Evolutionary conservation across 2,113 vertebrate species (phyloP).

Genomic region (Campylomormyrus tamandua): DNA sequence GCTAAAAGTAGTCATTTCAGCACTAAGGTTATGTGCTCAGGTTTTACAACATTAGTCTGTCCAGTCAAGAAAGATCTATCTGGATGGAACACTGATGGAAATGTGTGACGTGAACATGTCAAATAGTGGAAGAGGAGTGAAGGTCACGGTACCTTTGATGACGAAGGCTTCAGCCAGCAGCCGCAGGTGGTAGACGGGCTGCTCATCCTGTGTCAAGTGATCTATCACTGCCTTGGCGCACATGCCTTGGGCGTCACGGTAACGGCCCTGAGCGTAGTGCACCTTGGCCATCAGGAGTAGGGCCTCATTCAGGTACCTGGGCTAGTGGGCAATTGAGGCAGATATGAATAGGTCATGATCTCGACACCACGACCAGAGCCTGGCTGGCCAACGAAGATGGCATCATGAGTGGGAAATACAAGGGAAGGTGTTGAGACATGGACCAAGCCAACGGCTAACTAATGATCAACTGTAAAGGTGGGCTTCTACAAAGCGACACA

Average conservation of each 20-base stretch:
- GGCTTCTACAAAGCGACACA: background rate
- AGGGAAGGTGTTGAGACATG: background rate
- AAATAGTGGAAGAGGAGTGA: background rate
- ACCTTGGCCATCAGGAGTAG: slow-evolving; percentile 89
- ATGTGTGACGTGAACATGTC: background rate
- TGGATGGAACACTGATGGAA: background rate
- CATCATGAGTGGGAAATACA: background rate
- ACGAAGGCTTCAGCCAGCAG: slow-evolving; percentile 85
- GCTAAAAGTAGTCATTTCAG: background rate
- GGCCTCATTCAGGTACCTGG: slow-evolving; percentile 78
- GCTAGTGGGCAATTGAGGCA: slow-evolving; percentile 53
- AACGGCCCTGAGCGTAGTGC: slow-evolving; percentile 83
- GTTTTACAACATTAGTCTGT: background rate
- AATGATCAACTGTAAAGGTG: background rate
- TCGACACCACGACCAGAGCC: background rate
- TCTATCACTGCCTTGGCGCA: slow-evolving; percentile 84
- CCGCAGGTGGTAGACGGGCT: slow-evolving; percentile 82
- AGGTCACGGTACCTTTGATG: slow-evolving; percentile 77
- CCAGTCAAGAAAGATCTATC: background rate
- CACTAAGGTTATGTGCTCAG: background rate
- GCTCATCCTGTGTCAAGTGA: slow-evolving; percentile 70
- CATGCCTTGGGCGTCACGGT: slow-evolving; percentile 90
- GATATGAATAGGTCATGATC: background rate
- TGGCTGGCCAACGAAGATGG: background rate
- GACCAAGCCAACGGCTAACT: background rate